Evolutionary conservation across 2,113 vertebrate species (phyloP), one percentile per base, ranked within the genome.

Genomic region (Daphoenositta chrysoptera): DNA sequence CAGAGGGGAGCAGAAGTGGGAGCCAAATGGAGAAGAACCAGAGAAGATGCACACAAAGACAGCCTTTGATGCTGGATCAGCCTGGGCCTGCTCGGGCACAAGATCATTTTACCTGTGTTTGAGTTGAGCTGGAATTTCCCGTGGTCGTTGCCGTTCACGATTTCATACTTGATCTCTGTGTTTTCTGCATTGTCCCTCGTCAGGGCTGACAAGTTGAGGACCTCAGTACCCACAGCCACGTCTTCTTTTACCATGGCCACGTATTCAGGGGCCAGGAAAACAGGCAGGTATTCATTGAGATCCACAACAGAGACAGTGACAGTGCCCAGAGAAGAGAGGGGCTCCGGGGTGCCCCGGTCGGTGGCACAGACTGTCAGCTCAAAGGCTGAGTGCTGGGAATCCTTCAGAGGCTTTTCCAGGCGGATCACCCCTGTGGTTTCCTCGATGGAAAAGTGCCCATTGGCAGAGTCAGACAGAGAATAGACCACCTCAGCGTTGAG

Each of bases 401-500:
- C 96, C 61, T 96, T 97, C 83, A 99, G 95, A 18, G 99, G 98
- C 83, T 98, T 99, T 94, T 99, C 99, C 95, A 99, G 96, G 4
- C 99, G 98, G 72, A 99, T 98, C 73, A 99, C 98, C 10, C 99
- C 99, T 0, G 99, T 99, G 87, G 97, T 98, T 90, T 99, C 98
- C 13, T 99, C 99, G 45, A 99, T 97, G 23, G 99, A 99, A 92
- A 99, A 99, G 96, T 98, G 98, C 14, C 98, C 98, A 12, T 98
- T 97, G 17, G 98, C 98, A 2, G 98, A 98, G 8, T 98, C 98
- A 53, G 97, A 92, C 53, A 99, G 98, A 23, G 98, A 98, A 93
- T 99, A 99, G 27, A 98, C 95, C 68, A 99, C 99, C 93, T 99
- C 99, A 1, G 99, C 98, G 2, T 99, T 99, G 94, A 98, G 93